Evolutionary conservation across 2,797 vertebrate species (phyloP), one percentile per base, ranked within the genome.

Genomic region (Micrastur ruficollis): DNA sequence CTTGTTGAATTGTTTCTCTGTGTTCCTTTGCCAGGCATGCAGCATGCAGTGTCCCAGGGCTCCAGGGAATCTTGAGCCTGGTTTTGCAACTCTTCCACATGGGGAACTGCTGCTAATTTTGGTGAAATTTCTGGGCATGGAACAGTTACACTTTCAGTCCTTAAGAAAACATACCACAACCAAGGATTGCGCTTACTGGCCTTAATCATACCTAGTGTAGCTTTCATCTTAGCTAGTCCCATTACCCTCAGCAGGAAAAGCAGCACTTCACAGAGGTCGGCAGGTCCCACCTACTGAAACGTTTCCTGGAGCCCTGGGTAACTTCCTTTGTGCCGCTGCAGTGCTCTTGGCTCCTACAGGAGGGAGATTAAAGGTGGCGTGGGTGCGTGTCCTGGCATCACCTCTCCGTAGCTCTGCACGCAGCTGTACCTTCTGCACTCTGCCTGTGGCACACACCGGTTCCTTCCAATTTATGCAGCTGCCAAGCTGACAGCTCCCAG

Each of bases 291-390:
- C 68, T 34, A 1, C 1, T 1, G 47, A 29, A 38, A 6, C 5
- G 29, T 31, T 38, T 49, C 25, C 66, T 0, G 0, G 44, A 56
- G 79, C 63, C 67, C 65, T 32, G 0, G 29, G 53, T 40, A 11
- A 14, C 42, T 47, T 22, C 31, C 5, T 14, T 42, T 9, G 59
- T 11, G 42, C 0, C 0, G 16, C 27, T 6, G 1, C 1, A 14
- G 11, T 9, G 52, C 76, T 36, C 6, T 6, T 12, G 68, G 59
- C 76, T 58, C 29, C 56, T 11, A 1, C 10, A 3, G 49, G 36
- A 68, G 67, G 17, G 36, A 12, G 2, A 4, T 5, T 0, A 2
- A 6, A 26, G 58, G 38, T 7, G 20, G 56, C 3, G 4, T 16
- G 86, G 49, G 44, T 9, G 46, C 1, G 0, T 71, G 90, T 92